A percentile compares a stretch with the other conserved stretches of the same genome.
These are phyloP conservation scores for Sylvietta virens DNA, from an alignment of 2,113 vertebrate genomes.

Conservation along the genomic window DNA sequence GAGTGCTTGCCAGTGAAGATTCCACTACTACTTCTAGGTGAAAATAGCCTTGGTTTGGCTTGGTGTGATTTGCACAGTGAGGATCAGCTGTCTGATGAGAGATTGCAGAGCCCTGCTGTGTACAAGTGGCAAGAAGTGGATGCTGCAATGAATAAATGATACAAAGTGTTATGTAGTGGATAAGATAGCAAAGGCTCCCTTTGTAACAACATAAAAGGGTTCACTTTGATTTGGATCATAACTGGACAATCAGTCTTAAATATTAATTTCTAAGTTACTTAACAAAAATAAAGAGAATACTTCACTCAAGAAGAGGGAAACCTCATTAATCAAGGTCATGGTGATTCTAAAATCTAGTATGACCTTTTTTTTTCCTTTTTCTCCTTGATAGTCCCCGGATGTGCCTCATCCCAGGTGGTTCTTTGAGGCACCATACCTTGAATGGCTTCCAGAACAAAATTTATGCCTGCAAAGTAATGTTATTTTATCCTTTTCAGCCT, in stretches of 20 bases:
- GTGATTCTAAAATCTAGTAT: neutral
- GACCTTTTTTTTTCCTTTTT: neutral
- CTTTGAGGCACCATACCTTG: neutral
- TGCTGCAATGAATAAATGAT: neutral
- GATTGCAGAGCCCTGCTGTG: accelerated
- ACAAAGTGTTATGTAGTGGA: neutral
- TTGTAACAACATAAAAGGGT: neutral
- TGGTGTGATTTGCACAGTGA: neutral
- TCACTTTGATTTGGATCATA: neutral
- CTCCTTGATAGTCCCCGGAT: neutral
- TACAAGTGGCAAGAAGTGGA: neutral
- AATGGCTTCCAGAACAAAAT: neutral
- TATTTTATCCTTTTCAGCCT: neutral
- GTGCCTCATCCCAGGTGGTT: neutral
- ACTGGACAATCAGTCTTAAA: neutral
- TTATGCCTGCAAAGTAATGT: neutral
- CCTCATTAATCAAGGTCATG: neutral
- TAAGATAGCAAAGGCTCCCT: neutral
- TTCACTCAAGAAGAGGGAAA: neutral
- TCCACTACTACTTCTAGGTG: neutral
- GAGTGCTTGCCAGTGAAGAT: neutral
- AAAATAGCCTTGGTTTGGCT: neutral
- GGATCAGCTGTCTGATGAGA: neutral
- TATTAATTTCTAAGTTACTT: neutral
- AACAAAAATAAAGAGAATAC: neutral